phyloP scores from a whole-genome alignment of 2,797 vertebrate genomes.

The Sus cebifrons region DNA sequence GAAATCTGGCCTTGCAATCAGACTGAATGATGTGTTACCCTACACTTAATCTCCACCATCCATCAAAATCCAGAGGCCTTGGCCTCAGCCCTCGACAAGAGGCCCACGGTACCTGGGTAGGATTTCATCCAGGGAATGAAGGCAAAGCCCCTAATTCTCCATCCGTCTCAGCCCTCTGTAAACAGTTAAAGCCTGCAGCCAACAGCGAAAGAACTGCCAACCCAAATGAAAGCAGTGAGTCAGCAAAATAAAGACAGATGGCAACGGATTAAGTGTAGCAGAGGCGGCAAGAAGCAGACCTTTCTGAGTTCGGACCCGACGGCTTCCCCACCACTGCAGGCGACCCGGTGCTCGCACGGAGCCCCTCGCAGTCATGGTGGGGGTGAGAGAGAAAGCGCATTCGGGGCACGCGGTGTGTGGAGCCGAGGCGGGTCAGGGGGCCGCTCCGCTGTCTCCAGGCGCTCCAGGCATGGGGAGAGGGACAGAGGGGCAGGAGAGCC shows the following conservation, averaged over 20 bases:
- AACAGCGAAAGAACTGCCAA: slow-evolving; percentile 82
- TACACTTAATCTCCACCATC: slow-evolving; percentile 88
- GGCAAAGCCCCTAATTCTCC: slow-evolving; percentile 77
- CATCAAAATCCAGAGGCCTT: slow-evolving; percentile 88
- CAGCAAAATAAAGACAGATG: slow-evolving; percentile 89
- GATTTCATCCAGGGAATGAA: slow-evolving; percentile 83
- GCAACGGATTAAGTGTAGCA: slow-evolving; percentile 80
- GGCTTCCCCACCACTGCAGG: slow-evolving; percentile 56
- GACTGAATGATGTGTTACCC: slow-evolving; percentile 88
- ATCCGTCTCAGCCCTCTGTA: slow-evolving; percentile 81
- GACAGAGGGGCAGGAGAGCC: background rate
- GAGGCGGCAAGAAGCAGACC: slow-evolving; percentile 69
- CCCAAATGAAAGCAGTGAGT: slow-evolving; percentile 84
- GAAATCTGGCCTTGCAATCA: slow-evolving; percentile 88
- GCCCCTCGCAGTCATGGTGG: background rate
- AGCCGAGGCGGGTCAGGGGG: background rate
- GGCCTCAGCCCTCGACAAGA: slow-evolving; percentile 79
- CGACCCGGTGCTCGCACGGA: background rate
- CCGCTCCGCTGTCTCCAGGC: background rate
- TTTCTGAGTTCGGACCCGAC: slow-evolving; percentile 74
- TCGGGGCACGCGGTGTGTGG: background rate
- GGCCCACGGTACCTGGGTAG: slow-evolving; percentile 76
- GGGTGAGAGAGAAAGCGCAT: background rate
- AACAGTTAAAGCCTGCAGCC: slow-evolving; percentile 80
- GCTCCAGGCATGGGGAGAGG: background rate